These are phyloP conservation scores for Neomicropteryx cornuta DNA, from an alignment of 1,140 invertebrate species.

Conservation along the genomic window DNA sequence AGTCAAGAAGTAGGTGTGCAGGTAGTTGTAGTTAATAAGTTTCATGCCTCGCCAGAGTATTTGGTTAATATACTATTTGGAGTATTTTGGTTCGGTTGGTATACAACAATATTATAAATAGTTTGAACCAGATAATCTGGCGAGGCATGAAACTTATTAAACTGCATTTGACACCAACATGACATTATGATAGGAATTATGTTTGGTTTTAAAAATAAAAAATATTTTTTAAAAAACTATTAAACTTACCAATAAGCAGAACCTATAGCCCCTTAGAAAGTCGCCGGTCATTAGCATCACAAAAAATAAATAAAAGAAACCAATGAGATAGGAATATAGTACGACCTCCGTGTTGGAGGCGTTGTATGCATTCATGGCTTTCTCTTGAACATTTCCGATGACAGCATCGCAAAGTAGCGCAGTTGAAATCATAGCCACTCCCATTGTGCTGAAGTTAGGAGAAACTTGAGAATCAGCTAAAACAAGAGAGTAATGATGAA, in stretches of 20 bases:
- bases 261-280: conserved; percentile 60
- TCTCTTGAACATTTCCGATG: conserved; percentile 95
- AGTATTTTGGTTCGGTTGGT: no score
- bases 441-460: conserved; percentile 74
- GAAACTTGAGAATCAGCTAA: conserved; percentile 82
- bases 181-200: no score
- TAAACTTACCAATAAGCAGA: conserved; percentile 61
- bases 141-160: no score
- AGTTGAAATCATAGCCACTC: conserved; percentile 76
- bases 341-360: conserved; percentile 87
- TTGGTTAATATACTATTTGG: no score
- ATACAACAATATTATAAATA: no score
- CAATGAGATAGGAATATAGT: conserved; percentile 85
- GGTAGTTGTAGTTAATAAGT: no score
- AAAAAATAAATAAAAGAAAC: conserved; percentile 74
- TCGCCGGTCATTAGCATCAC: conserved; percentile 64
- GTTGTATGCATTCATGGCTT: conserved; percentile 74
- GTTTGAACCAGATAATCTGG: no score
- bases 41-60: no score
- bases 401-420: conserved; percentile 86
- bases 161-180: no score
- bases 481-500: conserved; percentile 20
- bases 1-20: no score
- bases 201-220: background rate
- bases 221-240: background rate